Evolutionary conservation across 2,113 vertebrate genomes (phyloP), one percentile per base, ranked within the genome.

Genomic region (Prinia subflava): DNA sequence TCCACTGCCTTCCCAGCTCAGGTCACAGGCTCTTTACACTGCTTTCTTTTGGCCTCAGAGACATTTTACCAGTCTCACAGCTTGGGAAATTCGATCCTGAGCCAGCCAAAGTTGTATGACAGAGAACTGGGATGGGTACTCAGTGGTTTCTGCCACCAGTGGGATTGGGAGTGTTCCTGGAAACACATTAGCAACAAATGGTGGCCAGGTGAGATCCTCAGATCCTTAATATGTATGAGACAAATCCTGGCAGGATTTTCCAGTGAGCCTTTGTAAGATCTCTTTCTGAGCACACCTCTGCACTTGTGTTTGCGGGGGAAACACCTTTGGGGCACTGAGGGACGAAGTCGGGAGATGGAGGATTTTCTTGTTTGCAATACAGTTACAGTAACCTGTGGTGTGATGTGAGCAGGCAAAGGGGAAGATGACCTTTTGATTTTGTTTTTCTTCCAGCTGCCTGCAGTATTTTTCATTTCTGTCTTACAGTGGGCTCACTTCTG

Each of bases 241-340:
- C 22, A 41, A 53, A 19, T 76, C 23, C 70, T 86, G 53, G 17
- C 50, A 79, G 53, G 56, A 69, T 62, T 93, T 78, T 65, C 21
- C 74, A 60, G 23, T 1, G 3, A 27, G 42, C 24, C 21, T 60
- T 68, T 44, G 12, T 24, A 12, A 44, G 42, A 57, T 65, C 9
- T 74, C 37, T 74, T 35, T 57, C 46, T 70, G 37, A 67, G 56
- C 10, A 5, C 39, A 83, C 9, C 19, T 37, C 25, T 57, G 22
- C 0, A 0, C 17, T 56, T 2, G 1, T 35, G 10, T 52, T 79
- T 83, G 67, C 22, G 37, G 59, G 74, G 37, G 37, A 49, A 83
- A 42, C 15, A 10, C 13, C 25, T 49, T 14, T 28, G 39, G 21
- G 24, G 31, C 19, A 44, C n/a, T 5, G 7, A 83, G 63, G 20